Evolutionary conservation across 2,113 vertebrate genomes (phyloP).

Genomic region (Lates calcarifer): DNA sequence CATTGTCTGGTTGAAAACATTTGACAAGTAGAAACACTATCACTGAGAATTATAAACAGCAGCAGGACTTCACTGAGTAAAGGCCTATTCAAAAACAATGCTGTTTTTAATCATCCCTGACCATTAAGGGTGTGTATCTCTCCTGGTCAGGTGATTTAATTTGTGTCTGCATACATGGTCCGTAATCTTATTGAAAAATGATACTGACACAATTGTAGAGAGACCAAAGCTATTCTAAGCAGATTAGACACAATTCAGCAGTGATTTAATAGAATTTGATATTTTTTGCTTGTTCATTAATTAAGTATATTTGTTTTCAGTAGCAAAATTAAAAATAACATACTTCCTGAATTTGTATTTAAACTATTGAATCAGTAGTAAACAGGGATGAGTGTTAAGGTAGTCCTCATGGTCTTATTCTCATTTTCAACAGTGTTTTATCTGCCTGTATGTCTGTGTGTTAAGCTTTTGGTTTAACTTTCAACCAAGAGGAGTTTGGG

Average conservation of each 20-base stretch:
- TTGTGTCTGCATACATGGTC: not conserved
- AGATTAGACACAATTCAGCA: not conserved
- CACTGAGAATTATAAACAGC: not conserved
- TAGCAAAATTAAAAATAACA: too few relatives aligned
- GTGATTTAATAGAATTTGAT: too few relatives aligned
- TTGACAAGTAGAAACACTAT: constrained; percentile 1
- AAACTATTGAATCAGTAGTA: too few relatives aligned
- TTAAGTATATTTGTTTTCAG: too few relatives aligned
- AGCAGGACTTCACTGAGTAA: not conserved
- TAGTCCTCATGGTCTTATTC: too few relatives aligned
- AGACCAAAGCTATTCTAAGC: not conserved
- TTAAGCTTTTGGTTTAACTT: too few relatives aligned
- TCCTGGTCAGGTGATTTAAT: not conserved
- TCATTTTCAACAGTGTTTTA: too few relatives aligned
- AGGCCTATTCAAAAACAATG: not conserved
- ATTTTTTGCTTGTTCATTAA: too few relatives aligned
- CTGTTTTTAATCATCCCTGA: not conserved
- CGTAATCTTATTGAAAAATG: not conserved
- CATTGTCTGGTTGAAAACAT: constrained; percentile 16
- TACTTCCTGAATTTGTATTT: too few relatives aligned
- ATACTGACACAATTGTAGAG: not conserved
- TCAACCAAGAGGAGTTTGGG: too few relatives aligned
- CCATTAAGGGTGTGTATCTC: not conserved
- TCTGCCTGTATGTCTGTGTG: too few relatives aligned
- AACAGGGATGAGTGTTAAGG: too few relatives aligned